phyloP scores from a whole-genome alignment of 35 echinoderm and acorn worm species.

The Eucidaris tribuloides region DNA sequence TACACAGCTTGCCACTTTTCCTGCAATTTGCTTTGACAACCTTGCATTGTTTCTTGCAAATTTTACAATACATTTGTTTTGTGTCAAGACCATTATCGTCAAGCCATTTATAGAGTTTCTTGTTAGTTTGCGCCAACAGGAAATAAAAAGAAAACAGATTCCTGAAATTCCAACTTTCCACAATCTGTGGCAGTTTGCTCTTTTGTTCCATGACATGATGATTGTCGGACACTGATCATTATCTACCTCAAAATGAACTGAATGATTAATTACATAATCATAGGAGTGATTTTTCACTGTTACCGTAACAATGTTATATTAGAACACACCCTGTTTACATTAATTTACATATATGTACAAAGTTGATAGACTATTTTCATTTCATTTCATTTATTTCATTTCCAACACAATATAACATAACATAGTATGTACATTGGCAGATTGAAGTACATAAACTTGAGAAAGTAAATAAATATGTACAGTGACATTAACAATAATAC shows the following conservation, averaged over 20 bases:
- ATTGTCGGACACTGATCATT: not conserved
- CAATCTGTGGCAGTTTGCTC: not conserved
- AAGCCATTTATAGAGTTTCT: not conserved
- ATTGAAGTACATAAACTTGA: too few species aligned
- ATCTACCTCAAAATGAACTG: not conserved
- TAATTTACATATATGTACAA: not conserved
- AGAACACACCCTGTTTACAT: not conserved
- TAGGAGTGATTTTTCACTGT: too few species aligned
- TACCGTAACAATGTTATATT: not conserved
- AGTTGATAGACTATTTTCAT: too few species aligned
- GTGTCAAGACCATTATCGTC: not conserved
- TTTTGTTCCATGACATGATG: slow-evolving; percentile 11
- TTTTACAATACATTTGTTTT: not conserved
- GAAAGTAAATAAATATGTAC: too few species aligned
- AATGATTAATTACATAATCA: not conserved
- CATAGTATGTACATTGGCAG: too few species aligned
- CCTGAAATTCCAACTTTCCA: not conserved
- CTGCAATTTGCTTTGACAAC: not conserved
- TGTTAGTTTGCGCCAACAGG: not conserved
- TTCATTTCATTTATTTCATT: too few species aligned
- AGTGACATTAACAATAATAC: too few species aligned
- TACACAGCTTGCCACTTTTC: not conserved
- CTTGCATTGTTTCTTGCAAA: not conserved
- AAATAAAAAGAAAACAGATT: not conserved
- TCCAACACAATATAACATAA: too few species aligned